These are phyloP conservation scores for Rhabdophis nuchalis DNA, from an alignment of 2,797 vertebrate species.

Conservation along the genomic window DNA sequence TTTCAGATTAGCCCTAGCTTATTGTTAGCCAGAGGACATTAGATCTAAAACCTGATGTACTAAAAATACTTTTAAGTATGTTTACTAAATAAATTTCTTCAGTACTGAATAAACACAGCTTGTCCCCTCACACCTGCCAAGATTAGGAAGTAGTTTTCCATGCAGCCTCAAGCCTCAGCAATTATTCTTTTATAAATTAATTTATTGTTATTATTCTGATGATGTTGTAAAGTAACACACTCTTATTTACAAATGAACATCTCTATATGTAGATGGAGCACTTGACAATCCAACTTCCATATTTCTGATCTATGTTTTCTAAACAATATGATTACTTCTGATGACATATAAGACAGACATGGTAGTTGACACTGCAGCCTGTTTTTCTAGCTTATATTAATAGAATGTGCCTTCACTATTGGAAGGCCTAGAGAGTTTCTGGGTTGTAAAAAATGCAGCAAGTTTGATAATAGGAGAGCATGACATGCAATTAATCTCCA, in stretches of 20 bases:
- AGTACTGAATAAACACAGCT: not conserved
- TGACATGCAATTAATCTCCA: conserved; percentile 78
- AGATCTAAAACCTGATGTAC: not conserved
- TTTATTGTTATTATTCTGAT: not conserved
- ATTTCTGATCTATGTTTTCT: not conserved
- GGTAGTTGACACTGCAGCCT: conserved; percentile 19
- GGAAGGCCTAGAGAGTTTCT: conserved; percentile 32
- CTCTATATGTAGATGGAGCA: not conserved
- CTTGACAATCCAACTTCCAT: not conserved
- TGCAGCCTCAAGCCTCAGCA: not conserved
- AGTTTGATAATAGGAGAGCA: conserved; percentile 66
- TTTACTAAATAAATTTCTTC: not conserved
- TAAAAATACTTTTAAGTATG: not conserved
- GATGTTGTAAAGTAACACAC: not conserved
- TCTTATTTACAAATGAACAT: not conserved
- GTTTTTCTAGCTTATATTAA: conserved; percentile 35
- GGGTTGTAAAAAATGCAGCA: conserved; percentile 63
- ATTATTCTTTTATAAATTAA: not conserved
- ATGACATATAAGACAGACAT: not conserved
- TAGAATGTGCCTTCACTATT: conserved; percentile 27
- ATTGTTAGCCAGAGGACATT: not conserved
- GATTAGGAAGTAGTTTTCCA: not conserved
- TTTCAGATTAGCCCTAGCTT: not conserved
- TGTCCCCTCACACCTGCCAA: not conserved
- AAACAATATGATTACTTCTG: not conserved